A percentile compares a stretch with the other conserved stretches of the same genome.
Evolutionary conservation across 2,113 vertebrate genomes (phyloP).

Genomic region (Poeciliopsis retropinna): DNA sequence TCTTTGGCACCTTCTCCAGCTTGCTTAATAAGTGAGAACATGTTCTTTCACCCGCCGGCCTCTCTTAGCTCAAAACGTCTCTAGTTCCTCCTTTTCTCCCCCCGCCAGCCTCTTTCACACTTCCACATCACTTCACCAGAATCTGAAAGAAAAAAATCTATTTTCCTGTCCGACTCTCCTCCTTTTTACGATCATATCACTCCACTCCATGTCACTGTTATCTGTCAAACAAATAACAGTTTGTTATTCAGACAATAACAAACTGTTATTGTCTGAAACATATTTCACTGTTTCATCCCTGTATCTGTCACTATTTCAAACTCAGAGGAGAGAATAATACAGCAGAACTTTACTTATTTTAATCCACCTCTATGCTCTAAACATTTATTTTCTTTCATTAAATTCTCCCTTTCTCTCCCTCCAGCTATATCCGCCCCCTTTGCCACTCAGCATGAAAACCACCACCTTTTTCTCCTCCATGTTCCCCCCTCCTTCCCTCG

Average conservation of each 20-base stretch:
- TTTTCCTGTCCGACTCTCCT: conserved; percentile 9
- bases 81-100: neutral
- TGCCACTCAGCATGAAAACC: conserved; percentile 34
- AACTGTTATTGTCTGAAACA: too few relatives aligned
- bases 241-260: too few relatives aligned
- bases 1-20: conserved; percentile 35
- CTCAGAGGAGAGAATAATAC: neutral
- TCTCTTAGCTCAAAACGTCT: conserved; percentile 32
- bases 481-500: conserved; percentile 35
- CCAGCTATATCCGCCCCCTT: conserved; percentile 12
- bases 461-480: conserved; percentile 35
- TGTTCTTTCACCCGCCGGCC: conserved; percentile 19
- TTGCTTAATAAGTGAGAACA: conserved; percentile 51
- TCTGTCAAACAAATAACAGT: too few relatives aligned
- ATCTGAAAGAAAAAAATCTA: conserved; percentile 14
- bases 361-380: neutral
- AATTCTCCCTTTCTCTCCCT: conserved; percentile 35
- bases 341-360: neutral
- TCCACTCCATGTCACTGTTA: too few relatives aligned
- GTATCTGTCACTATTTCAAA: conserved; percentile 11
- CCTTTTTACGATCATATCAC: neutral
- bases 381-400: conserved; percentile 29
- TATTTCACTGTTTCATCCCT: too few relatives aligned
- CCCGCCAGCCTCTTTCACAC: conserved; percentile 38
- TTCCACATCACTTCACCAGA: conserved; percentile 23